These are phyloP conservation scores for Buathra laborator DNA, from an alignment of 2,888 invertebrate genomes.

Conservation along the genomic window DNA sequence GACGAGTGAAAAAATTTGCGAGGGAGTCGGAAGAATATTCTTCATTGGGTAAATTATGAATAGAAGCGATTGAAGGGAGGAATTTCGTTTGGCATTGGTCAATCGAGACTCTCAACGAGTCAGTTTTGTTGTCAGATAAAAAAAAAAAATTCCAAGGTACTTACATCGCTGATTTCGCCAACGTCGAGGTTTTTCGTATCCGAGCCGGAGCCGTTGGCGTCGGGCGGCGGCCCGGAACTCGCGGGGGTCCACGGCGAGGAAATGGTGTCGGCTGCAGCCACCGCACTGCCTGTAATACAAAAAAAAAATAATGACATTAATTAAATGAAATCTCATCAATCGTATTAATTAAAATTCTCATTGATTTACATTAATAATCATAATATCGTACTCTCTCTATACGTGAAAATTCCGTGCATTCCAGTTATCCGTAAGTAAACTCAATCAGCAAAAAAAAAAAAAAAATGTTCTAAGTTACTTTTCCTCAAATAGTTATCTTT, in stretches of 20 bases:
- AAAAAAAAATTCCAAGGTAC: conserved; percentile 76
- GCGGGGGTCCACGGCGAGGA: conserved; percentile 98
- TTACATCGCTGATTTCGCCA: conserved; percentile 95
- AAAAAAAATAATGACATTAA: conserved; percentile 43
- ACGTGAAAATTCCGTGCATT: conserved; percentile 21
- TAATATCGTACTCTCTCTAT: conserved; percentile 39
- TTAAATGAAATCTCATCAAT: not conserved
- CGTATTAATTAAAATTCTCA: not conserved
- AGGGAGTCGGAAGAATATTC: not conserved
- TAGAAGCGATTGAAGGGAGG: not conserved
- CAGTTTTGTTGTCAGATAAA: not conserved
- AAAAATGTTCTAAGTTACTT: conserved; percentile 30
- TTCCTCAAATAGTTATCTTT: conserved; percentile 31
- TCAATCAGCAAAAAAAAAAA: not conserved
- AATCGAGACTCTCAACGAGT: not conserved
- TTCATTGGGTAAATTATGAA: not conserved
- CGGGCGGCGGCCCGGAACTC: conserved; percentile 93
- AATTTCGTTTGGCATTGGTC: not conserved
- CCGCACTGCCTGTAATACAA: conserved; percentile 87
- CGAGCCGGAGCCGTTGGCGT: conserved; percentile 96
- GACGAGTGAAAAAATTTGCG: not conserved
- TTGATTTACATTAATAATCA: conserved; percentile 10
- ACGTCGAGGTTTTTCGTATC: conserved; percentile 97
- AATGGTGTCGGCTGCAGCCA: conserved; percentile 96
- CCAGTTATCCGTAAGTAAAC: not conserved